Evolutionary conservation across 2,888 invertebrate genomes (phyloP).

Genomic region (Nemoura dubitans): DNA sequence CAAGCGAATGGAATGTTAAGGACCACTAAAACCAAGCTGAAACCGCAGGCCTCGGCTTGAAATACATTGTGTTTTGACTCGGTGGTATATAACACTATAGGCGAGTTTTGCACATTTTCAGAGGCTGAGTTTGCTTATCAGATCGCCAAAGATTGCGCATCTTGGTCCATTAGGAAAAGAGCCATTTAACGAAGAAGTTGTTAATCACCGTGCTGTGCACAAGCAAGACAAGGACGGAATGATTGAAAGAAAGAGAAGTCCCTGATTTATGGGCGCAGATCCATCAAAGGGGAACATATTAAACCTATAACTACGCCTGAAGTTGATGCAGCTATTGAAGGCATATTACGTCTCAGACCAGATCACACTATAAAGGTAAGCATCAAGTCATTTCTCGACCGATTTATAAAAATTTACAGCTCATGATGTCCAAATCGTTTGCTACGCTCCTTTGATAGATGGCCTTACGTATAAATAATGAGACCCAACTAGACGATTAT

Average conservation of each 20-base stretch:
- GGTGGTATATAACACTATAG: too few relatives aligned
- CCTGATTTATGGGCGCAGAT: slow-evolving; percentile 18
- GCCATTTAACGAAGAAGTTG: background rate
- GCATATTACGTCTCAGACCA: background rate
- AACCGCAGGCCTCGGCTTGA: too few relatives aligned
- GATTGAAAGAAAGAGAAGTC: background rate
- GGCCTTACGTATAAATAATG: background rate
- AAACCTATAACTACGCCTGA: background rate
- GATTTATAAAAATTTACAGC: slow-evolving; percentile 7
- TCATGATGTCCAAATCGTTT: background rate
- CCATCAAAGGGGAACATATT: slow-evolving; percentile 18
- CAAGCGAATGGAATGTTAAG: too few relatives aligned
- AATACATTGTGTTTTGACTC: too few relatives aligned
- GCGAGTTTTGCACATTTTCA: background rate
- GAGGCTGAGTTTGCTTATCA: background rate
- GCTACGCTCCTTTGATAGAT: background rate
- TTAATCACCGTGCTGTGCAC: background rate
- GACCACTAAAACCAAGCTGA: too few relatives aligned
- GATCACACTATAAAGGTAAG: background rate
- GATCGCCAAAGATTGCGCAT: background rate
- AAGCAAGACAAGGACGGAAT: background rate
- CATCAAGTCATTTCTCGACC: background rate
- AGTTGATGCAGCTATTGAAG: background rate
- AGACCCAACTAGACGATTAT: background rate
- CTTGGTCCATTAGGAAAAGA: background rate